Conservation (phyloP, 2,113 vertebrate genomes). For the Mus musculus region DNA sequence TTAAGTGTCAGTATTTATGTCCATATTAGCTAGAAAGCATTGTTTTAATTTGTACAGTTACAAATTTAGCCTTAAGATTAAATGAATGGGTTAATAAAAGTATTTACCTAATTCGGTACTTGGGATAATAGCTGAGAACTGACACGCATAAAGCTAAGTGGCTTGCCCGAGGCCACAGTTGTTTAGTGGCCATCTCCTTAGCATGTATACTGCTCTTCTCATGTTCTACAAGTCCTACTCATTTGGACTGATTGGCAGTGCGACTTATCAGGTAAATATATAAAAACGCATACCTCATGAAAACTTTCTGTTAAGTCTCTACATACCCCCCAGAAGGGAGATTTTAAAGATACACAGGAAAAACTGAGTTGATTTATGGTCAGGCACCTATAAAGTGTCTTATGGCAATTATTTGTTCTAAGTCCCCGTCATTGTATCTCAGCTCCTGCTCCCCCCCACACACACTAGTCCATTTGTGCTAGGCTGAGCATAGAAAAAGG, state of each 20-base stretch:
- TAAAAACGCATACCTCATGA: not conserved
- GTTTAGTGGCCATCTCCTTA: not conserved
- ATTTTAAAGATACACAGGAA: not conserved
- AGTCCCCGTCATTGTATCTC: not conserved
- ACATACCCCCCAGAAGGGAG: not conserved
- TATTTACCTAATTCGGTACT: not conserved
- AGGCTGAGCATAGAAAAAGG: not conserved
- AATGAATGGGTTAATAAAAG: constrained; percentile 15
- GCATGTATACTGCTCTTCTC: not conserved
- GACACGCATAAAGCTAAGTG: not conserved
- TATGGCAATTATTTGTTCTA: not conserved
- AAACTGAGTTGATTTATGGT: not conserved
- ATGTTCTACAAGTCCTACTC: not conserved
- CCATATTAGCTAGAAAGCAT: constrained; percentile 9
- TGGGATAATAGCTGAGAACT: not conserved
- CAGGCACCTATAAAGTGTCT: not conserved
- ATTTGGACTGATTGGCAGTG: not conserved
- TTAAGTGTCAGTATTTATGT: not conserved
- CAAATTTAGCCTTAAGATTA: constrained; percentile 5
- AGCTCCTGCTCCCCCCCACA: not conserved
- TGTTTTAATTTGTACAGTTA: not conserved
- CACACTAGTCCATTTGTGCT: not conserved
- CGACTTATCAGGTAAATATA: not conserved
- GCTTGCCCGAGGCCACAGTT: not conserved
- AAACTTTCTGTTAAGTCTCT: not conserved